Base-by-base conservation (phyloP, 2,888 invertebrate species). In the Idaea biselata region DNA sequence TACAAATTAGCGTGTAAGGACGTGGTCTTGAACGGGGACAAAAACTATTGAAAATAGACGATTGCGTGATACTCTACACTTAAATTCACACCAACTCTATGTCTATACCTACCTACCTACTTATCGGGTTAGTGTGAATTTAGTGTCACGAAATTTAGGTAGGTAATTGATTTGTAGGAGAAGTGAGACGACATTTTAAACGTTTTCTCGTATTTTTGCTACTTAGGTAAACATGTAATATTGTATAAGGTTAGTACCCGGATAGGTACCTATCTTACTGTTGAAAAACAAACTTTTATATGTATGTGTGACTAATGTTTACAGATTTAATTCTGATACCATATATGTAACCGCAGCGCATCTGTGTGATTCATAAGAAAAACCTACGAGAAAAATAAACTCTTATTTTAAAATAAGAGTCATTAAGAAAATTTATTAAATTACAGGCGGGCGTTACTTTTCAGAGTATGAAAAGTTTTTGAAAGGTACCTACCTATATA, bases 11-110 rank as follows among this genome's bases (percentile, higher is more conserved):
- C 44, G 44, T 44, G 44, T 44, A 44, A 44, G 44, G 44, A 44
- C 69, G 67, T 67, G 69, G 69, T 69, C 67, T 63, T 64, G 59
- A 69, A 61, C 44, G 44, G 44, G 44, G 44, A 44, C 44, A 44
- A 44, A 44, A 44, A 44, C 6, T 44, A 44, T 44, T 44, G 44
- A 44, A 44, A 44, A 44, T 44, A 44, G 44, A 44, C 44, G 44
- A 44, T 44, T 44, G 44, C 44, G 44, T 44, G 44, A 44, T 44
- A 44, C 14, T 11, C 44, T 44, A 8, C 14, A 44, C 44, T 14
- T 44, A 8, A 44, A 44, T 44, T 44, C 44, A 44, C 44, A 44
- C 44, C 44, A 44, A 44, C 44, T 44, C 44, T 8, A 32, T 32
- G 14, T 1, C 25, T 25, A 25, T 25, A 25, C 25, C 25, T 25